Evolutionary conservation across 2,888 invertebrate species (phyloP).

Genomic region (Apotomis turbidana): DNA sequence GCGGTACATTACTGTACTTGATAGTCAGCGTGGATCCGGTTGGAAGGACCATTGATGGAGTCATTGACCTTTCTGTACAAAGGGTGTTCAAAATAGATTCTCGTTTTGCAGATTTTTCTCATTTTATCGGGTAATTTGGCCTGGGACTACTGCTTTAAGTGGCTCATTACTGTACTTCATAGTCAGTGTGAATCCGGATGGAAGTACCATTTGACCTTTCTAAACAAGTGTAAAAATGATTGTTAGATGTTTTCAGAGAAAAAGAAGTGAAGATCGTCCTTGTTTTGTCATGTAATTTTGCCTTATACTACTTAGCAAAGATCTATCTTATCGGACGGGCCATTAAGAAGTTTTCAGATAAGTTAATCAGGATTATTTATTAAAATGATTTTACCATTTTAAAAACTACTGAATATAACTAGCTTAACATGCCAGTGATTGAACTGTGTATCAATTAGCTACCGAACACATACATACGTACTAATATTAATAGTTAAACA

Average conservation of each 20-base stretch:
- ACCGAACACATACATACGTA: not conserved
- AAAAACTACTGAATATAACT: too few species aligned
- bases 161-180: constrained; percentile 16
- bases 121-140: too few species aligned
- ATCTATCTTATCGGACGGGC: too few species aligned
- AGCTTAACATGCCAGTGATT: too few species aligned
- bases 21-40: constrained; percentile 19
- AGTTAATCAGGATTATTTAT: too few species aligned
- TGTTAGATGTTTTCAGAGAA: too few species aligned
- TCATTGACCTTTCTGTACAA: not conserved
- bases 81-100: not conserved
- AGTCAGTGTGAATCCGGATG: constrained; percentile 18
- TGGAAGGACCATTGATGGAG: constrained; percentile 18
- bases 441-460: not conserved
- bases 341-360: too few species aligned
- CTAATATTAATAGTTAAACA: not conserved
- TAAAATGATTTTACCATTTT: too few species aligned
- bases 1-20: constrained; percentile 18
- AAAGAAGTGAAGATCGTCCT: too few species aligned
- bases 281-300: too few species aligned
- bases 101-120: too few species aligned
- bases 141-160: constrained; percentile 13
- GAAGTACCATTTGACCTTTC: constrained; percentile 11
- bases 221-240: not conserved
- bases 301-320: too few species aligned